Base-by-base conservation (phyloP, 2,113 vertebrate species). In the Tylochromis polylepis region DNA sequence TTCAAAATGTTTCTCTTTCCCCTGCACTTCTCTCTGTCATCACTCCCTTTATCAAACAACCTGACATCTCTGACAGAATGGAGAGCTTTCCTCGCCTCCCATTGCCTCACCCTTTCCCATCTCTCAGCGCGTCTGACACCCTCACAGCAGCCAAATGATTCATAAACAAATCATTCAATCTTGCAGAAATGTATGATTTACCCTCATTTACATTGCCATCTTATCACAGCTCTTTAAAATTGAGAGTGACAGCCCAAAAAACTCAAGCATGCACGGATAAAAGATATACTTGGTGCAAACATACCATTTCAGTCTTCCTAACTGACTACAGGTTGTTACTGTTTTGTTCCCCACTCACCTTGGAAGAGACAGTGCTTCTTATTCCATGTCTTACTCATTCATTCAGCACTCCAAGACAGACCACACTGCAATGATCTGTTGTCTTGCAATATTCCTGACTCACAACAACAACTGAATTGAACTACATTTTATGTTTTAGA, bases 321-420 rank as follows among this genome's bases (percentile, higher is more conserved):
- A 14, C 20, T 67, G 34, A 67, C 36, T 9, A 67, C 36, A 67
- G 36, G 62, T 2, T 1, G 60, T 67, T 36, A 6, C 6, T 67
- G 20, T 41, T 59, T 55, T 18, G 67, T 75, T 36, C 5, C 36
- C 38, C 4, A 94, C 92, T 95, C 86, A 95, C 91, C 92, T 79
- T 79, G 81, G 53, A 92, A 27, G 80, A 88, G 87, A 91, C 93
- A 84, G 65, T 56, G 88, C 90, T 85, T 87, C 94, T 89, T 95
- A 94, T 83, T 93, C 95, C 93, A 94, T 95, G 86, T 81, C 90
- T 78, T 83, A 16, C 53, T 85, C 81, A 81, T 36, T 78, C 43
- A 75, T 49, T 75, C 70, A 49, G 41, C 4, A 10, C 41, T 85
- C 82, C 53, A 43, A 27, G n/a, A 59, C 16, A 36, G 1, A 81